A percentile compares a stretch with the other conserved stretches of the same genome.
Conservation (phyloP, 2,888 invertebrate species). For the Scaptomyza tumidula region DNA sequence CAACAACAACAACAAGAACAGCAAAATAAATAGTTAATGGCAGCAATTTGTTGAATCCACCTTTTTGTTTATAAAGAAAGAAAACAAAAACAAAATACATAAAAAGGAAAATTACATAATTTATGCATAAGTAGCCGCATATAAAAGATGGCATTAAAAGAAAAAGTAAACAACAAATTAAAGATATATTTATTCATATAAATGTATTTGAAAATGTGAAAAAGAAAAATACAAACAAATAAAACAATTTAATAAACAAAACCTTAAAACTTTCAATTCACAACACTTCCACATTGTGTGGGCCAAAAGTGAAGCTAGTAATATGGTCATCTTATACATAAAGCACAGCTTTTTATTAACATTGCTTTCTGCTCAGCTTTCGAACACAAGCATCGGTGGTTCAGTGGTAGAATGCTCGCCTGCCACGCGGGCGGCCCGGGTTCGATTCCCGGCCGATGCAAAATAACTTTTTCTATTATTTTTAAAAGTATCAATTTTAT, state of each 20-base stretch:
- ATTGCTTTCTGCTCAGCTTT: neutral
- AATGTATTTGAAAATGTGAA: slow-evolving; percentile 81
- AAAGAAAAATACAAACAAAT: slow-evolving; percentile 74
- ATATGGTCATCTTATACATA: neutral
- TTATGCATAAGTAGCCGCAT: slow-evolving; percentile 68
- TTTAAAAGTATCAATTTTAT: no score
- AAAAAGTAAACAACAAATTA: slow-evolving; percentile 65
- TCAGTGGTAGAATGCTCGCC: slow-evolving; percentile 81
- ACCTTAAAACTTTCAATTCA: neutral
- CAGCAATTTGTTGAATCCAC: slow-evolving; percentile 52
- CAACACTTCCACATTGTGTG: neutral
- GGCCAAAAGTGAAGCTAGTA: neutral
- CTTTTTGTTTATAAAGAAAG: slow-evolving; percentile 37
- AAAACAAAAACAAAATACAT: slow-evolving; percentile 39
- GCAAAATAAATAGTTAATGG: slow-evolving; percentile 53
- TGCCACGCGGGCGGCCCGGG: slow-evolving; percentile 81
- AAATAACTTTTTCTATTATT: neutral
- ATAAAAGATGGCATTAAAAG: slow-evolving; percentile 63
- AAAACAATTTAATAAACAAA: slow-evolving; percentile 78
- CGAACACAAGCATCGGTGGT: slow-evolving; percentile 66
- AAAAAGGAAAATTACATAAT: slow-evolving; percentile 53
- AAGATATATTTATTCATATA: slow-evolving; percentile 80
- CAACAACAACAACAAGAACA: slow-evolving; percentile 16
- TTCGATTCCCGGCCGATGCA: slow-evolving; percentile 81
- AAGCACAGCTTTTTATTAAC: neutral